Evolutionary conservation across 1,140 invertebrate species (phyloP), one percentile per base, ranked within the genome.

Genomic region (Drosophila trapezifrons): DNA sequence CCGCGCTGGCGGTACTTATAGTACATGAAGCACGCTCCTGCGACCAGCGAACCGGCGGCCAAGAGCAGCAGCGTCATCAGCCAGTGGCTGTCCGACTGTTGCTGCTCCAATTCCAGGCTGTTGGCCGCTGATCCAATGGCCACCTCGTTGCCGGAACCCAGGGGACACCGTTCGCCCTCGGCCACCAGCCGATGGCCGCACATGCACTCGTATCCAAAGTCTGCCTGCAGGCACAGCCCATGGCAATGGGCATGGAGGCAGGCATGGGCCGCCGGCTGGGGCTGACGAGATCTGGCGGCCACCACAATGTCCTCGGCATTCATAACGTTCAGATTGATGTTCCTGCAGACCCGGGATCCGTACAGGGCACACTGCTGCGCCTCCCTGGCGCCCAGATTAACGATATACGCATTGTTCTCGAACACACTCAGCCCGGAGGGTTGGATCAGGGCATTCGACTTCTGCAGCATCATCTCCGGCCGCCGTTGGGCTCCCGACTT

Each of bases 391-490:
- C 92, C 92, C 18, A 90, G 83, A 15, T 91, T 93, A 0, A 94
- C 79, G 80, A 94, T 94, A 75, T 94, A 95, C 1, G 95, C 87
- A 43, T 93, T 87, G 76, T 95, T 94, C 81, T 95, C 95, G 80
- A 94, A 95, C 12, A 95, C 78, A n/a, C 90, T 93, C 1, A 95
- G 76, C 0, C 92, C 92, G 2, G 90, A 90, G 0, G 92, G 94
- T 40, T 92, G 92, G 46, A 92, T 91, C 1, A 93, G 72, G 4
- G 93, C 92, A 3, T 84, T 84, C 2, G 93, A 89, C 29, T 94
- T 90, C n/a, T 91, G 64, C 8, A 93, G 74, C 3, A 96, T 92
- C 2, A 93, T 70, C 57, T 92, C 92, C 13, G 94, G 91, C 42
- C 93, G 92, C 4, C 92, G 93, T 4, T 40, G 49, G 0, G 54